These are phyloP conservation scores for Dendrophyllia cribrosa DNA, from an alignment of 64 coral and sea anemone genomes.

Conservation along the genomic window DNA sequence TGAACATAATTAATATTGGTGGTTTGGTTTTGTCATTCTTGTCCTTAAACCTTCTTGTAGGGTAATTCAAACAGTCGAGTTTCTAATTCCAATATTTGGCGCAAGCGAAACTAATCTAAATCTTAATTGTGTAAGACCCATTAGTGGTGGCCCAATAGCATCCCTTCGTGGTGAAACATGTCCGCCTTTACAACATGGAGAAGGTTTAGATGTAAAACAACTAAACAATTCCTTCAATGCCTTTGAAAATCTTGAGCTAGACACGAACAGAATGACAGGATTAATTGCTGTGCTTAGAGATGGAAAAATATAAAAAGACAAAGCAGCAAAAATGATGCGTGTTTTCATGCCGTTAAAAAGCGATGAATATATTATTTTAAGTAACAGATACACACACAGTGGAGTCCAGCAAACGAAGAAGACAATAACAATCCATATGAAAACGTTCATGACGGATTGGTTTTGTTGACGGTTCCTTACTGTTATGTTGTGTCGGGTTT, in stretches of 20 bases:
- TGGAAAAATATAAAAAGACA: constrained; percentile 20
- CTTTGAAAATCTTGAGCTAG: constrained; percentile 1
- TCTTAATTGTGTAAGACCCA: neutral
- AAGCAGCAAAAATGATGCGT: neutral
- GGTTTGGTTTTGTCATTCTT: too few relatives aligned
- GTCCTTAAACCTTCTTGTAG: too few relatives aligned
- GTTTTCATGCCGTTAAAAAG: neutral
- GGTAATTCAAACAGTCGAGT: too few relatives aligned
- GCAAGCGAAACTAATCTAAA: too few relatives aligned
- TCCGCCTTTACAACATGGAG: neutral
- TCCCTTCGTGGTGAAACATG: neutral
- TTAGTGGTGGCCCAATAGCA: neutral
- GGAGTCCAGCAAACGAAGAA: too few relatives aligned
- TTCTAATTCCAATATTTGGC: too few relatives aligned
- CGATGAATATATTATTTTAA: too few relatives aligned
- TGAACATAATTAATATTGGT: too few relatives aligned
- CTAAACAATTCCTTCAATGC: neutral
- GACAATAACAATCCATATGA: too few relatives aligned
- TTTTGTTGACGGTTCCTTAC: neutral
- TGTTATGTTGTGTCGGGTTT: neutral
- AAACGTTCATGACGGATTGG: neutral
- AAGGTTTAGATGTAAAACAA: neutral
- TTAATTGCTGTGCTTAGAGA: neutral
- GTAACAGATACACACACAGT: too few relatives aligned
- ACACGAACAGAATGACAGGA: neutral